phyloP scores from a whole-genome alignment of 2,113 vertebrate genomes.

The Salvelinus fontinalis region DNA sequence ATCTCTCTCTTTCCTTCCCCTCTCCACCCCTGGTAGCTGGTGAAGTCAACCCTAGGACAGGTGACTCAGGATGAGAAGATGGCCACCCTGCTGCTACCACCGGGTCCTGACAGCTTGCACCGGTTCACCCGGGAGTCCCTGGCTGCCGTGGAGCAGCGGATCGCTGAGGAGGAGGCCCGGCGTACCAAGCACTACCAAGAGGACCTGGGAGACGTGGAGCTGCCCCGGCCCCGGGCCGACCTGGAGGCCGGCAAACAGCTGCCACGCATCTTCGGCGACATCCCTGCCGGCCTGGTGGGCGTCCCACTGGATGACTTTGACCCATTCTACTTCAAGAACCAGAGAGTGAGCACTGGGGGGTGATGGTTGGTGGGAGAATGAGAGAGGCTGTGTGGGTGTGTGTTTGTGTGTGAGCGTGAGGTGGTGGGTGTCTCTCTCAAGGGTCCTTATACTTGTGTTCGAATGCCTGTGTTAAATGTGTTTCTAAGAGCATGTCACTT shows the following conservation, averaged over 20 bases:
- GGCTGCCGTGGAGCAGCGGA: slow-evolving; percentile 86
- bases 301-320: slow-evolving; percentile 88
- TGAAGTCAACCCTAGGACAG: slow-evolving; percentile 77
- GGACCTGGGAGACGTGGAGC: slow-evolving; percentile 71
- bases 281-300: slow-evolving; percentile 82
- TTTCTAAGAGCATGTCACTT: background rate
- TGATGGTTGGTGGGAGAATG: background rate
- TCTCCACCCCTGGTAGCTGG: slow-evolving; percentile 60
- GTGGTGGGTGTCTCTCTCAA: background rate
- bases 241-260: slow-evolving; percentile 88
- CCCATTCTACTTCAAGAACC: slow-evolving; percentile 80
- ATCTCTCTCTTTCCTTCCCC: slow-evolving; percentile 59
- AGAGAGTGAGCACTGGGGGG: slow-evolving; percentile 74
- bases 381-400: background rate
- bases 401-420: background rate
- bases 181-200: slow-evolving; percentile 75
- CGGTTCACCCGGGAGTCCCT: slow-evolving; percentile 89
- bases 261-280: slow-evolving; percentile 84
- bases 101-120: slow-evolving; percentile 87
- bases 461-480: background rate
- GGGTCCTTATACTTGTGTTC: too few relatives aligned
- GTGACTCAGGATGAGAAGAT: slow-evolving; percentile 94
- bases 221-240: slow-evolving; percentile 78
- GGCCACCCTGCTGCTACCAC: slow-evolving; percentile 85
- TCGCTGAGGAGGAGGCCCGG: slow-evolving; percentile 77